phyloP scores from a whole-genome alignment of 2,888 invertebrate species.

The Harmothoe impar region DNA sequence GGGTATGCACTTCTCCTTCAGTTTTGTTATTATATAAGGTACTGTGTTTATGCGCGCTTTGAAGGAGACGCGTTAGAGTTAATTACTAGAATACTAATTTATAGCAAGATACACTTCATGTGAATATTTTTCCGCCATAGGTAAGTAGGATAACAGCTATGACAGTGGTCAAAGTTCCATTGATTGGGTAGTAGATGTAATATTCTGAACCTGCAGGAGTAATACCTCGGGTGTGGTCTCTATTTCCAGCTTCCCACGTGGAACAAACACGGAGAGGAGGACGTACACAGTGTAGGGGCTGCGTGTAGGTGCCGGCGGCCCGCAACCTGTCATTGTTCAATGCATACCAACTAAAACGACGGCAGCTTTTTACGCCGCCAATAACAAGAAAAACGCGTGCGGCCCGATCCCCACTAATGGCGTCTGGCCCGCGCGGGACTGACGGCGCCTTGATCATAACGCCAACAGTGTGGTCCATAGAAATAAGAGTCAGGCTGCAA shows the following conservation, averaged over 20 bases:
- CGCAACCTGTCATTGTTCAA: slow-evolving; percentile 14
- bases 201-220: no score
- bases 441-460: slow-evolving; percentile 22
- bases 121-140: no score
- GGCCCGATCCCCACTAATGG: slow-evolving; percentile 11
- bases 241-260: no score
- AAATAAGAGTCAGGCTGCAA: background rate
- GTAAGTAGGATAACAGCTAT: no score
- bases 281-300: no score
- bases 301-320: background rate
- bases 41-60: background rate
- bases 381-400: background rate
- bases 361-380: background rate
- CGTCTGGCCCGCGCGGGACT: background rate
- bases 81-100: no score
- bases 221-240: no score
- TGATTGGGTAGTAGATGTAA: no score
- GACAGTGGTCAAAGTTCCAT: no score
- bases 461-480: background rate
- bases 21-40: background rate
- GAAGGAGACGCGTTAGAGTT: no score
- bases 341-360: slow-evolving; percentile 38
- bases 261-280: no score
- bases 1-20: background rate
- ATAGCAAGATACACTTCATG: no score